A percentile compares a stretch with the other conserved stretches of the same genome.
These are phyloP conservation scores for Urophycis tenuis DNA, from an alignment of 2,797 vertebrate genomes.

Conservation along the genomic window DNA sequence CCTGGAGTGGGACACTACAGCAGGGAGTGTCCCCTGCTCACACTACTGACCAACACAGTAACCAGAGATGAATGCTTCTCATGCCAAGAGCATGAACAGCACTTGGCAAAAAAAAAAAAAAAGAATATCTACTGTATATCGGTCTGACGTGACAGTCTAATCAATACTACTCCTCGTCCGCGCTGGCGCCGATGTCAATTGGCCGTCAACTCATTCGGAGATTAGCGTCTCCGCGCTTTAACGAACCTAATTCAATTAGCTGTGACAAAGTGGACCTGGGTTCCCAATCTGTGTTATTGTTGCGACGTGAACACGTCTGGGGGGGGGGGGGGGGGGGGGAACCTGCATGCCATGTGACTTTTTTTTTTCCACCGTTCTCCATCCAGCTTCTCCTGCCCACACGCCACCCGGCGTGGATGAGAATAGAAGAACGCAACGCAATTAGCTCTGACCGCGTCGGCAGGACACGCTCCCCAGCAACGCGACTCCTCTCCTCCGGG, in stretches of 20 bases:
- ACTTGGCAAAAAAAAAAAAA: too few species aligned
- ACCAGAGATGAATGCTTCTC: background rate
- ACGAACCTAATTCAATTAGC: background rate
- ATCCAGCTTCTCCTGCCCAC: background rate
- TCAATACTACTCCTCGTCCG: background rate
- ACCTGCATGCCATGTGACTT: background rate
- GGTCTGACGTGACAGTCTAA: background rate
- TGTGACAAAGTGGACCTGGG: background rate
- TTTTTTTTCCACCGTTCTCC: background rate
- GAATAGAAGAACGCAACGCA: constrained; percentile 48
- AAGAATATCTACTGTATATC: background rate
- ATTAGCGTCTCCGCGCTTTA: background rate
- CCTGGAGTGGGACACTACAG: too few species aligned
- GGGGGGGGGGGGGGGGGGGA: too few species aligned
- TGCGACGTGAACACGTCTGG: background rate
- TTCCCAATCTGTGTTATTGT: background rate
- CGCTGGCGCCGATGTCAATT: background rate
- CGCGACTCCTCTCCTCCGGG: constrained; percentile 21
- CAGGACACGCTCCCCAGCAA: constrained; percentile 33
- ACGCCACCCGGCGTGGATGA: background rate
- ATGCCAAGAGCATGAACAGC: background rate
- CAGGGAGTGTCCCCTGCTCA: background rate
- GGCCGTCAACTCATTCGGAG: background rate
- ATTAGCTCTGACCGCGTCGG: constrained; percentile 37
- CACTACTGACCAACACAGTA: background rate